Percentiles rank a stretch among this genome's conserved stretches.
These are phyloP conservation scores for Scaptomyza flava DNA, from an alignment of 2,888 invertebrate genomes.

Conservation along the genomic window DNA sequence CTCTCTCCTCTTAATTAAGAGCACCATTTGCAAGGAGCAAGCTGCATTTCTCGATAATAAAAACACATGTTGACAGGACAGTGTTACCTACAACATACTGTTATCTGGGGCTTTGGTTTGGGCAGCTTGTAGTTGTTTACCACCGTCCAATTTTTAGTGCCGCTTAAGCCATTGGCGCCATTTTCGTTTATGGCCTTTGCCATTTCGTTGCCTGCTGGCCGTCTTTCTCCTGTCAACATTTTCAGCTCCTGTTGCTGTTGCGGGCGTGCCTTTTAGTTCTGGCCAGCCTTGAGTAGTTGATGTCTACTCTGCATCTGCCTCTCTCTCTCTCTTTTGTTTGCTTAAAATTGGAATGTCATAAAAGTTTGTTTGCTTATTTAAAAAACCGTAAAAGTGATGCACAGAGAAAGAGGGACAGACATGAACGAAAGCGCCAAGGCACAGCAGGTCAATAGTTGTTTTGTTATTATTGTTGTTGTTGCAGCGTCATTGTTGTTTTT, in stretches of 20 bases:
- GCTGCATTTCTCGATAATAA: slow-evolving; percentile 60
- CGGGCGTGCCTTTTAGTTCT: slow-evolving; percentile 47
- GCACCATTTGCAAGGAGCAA: slow-evolving; percentile 54
- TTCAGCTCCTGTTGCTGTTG: slow-evolving; percentile 27
- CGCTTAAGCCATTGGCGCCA: slow-evolving; percentile 71
- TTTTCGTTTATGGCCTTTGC: slow-evolving; percentile 70
- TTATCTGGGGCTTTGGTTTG: slow-evolving; percentile 13
- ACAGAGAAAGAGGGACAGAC: slow-evolving; percentile 3
- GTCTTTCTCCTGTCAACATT: slow-evolving; percentile 42
- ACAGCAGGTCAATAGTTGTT: slow-evolving; percentile 34
- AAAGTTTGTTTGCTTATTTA: slow-evolving; percentile 74
- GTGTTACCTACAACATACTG: slow-evolving; percentile 17
- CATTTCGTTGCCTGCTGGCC: slow-evolving; percentile 50
- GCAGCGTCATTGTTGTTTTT: no score
- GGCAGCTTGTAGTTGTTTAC: slow-evolving; percentile 7
- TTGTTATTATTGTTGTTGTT: slow-evolving; percentile 12
- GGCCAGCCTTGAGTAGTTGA: slow-evolving; percentile 43
- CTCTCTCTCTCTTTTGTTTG: slow-evolving; percentile 52
- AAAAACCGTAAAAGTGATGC: slow-evolving; percentile 60
- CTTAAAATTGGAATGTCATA: slow-evolving; percentile 75
- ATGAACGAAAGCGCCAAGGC: slow-evolving; percentile 29
- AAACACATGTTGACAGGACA: slow-evolving; percentile 67
- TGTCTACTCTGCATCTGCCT: neutral
- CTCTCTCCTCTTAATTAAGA: slow-evolving; percentile 59
- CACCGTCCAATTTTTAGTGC: slow-evolving; percentile 56